Evolutionary conservation across 2,797 vertebrate species (phyloP), one percentile per base, ranked within the genome.

Genomic region (Lophura swinhoii): DNA sequence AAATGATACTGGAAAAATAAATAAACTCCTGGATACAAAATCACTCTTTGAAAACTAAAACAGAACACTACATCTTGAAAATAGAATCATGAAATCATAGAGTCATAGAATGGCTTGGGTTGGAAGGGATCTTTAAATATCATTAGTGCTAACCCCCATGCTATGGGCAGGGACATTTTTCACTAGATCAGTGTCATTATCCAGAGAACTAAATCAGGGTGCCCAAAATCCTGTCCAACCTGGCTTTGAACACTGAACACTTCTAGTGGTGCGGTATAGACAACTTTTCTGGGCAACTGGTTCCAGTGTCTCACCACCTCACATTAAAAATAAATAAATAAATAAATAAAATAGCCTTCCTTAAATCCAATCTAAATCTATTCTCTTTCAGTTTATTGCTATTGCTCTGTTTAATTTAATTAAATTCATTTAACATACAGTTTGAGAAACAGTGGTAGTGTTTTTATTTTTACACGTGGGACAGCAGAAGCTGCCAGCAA

Each of bases 391-490:
- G 28, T 22, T 64, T 43, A 43, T 26, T 41, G 39, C 39, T 14
- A 18, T 73, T 86, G 12, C 8, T 81, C 6, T 78, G 56, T 91
- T 95, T 90, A 84, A 72, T 86, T 94, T 72, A 85, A 69, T 71
- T 80, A 53, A 51, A 11, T 39, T 87, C 17, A 79, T 85, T 83
- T 92, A 80, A 77, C 59, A 71, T 28, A 55, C 29, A 80, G 37
- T 91, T 77, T 87, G 44, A 77, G 75, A 92, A 96, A 87, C 53
- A 88, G 41, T 35, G 39, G 21, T 43, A 82, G 43, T 14, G 2
- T 0, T 1, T 67, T 51, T 35, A 39, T 55, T 92, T 94, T 79
- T 68, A 53, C 20, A 31, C 71, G 17, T 87, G 66, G 49, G 53
- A 85, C 39, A 66, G 79, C 62, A 69, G 78, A 72, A 87, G 16